Percentiles rank a stretch among this genome's conserved stretches.
phyloP scores from a whole-genome alignment of 1,140 invertebrate genomes.

The Megathymus violae region DNA sequence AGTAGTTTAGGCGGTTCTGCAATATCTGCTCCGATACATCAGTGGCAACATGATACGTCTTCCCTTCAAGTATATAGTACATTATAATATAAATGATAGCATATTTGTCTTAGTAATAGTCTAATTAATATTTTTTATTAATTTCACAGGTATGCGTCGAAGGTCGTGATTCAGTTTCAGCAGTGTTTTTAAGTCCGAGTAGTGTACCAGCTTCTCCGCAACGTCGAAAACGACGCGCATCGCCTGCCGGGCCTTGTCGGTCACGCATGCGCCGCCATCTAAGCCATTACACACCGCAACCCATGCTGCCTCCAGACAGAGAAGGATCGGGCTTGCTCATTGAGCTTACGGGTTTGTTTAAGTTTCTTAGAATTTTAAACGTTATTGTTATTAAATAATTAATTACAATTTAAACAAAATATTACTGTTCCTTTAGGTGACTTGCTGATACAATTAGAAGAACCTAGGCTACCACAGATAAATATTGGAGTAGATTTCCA shows the following conservation, averaged over 20 bases:
- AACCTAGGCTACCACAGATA: slow-evolving; percentile 84
- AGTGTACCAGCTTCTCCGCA: slow-evolving; percentile 87
- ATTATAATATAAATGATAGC: not conserved
- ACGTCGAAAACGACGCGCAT: slow-evolving; percentile 83
- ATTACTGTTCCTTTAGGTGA: slow-evolving; percentile 44
- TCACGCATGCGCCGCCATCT: slow-evolving; percentile 75
- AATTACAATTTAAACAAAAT: not conserved
- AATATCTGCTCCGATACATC: slow-evolving; percentile 53
- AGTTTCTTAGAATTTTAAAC: slow-evolving; percentile 11
- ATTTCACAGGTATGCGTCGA: slow-evolving; percentile 70
- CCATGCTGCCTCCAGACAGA: slow-evolving; percentile 95
- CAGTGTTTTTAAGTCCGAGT: slow-evolving; percentile 91
- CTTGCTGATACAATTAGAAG: slow-evolving; percentile 58
- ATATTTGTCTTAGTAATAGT: slow-evolving; percentile 18
- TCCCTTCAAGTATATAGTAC: slow-evolving; percentile 61
- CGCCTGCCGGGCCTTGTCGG: slow-evolving; percentile 72
- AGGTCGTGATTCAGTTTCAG: slow-evolving; percentile 76
- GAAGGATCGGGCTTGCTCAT: slow-evolving; percentile 94
- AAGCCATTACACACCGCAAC: slow-evolving; percentile 93
- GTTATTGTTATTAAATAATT: too few relatives aligned
- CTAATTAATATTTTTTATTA: slow-evolving; percentile 18
- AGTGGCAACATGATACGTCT: slow-evolving; percentile 67
- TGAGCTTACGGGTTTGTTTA: slow-evolving; percentile 70
- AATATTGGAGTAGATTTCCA: slow-evolving; percentile 96
- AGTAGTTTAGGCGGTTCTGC: slow-evolving; percentile 53